Base-by-base conservation (phyloP, 2,888 invertebrate species). In the Sarcophaga carnaria region DNA sequence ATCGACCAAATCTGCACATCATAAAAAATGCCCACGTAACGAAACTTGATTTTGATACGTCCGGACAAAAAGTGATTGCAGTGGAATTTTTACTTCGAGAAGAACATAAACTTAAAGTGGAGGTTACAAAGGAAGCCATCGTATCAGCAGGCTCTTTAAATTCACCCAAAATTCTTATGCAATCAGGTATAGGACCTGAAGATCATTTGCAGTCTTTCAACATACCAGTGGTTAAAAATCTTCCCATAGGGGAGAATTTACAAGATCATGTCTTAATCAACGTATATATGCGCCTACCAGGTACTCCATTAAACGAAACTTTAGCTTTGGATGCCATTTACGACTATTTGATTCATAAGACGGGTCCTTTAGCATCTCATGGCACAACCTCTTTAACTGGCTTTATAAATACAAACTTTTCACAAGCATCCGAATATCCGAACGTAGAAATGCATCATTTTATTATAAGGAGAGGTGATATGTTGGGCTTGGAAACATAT, bases 241-340 rank as follows among this genome's bases (percentile, higher is more conserved):
- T 91, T 6, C 83, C 80, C 1, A 96, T 97, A 0, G 96, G 96
- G 3, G 94, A 96, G 88, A 96, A 97, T 90, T 93, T 97, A 0
- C 96, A 97, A 92, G 97, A 97, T 90, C 97, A 97, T 91, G 95
- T 96, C 25, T 95, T 95, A 0, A 94, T 95, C 2, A 88, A 89
- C 25, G 10, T 90, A 6, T 80, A 90, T 20, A 87, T 90, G 3
- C 88, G 89, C 67, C 93, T 95, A 89, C 25, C 77, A 0, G 83
- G 37, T 37, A 8, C 37, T 37, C 37, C 37, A 37, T 10, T 37
- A 37, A 37, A 90, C 92, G 4, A 93, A 92, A 88, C 91, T 92
- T 86, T 89, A 3, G 12, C 82, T 0, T 62, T 91, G 0, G 90
- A 91, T 63, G 87, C 69, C 11, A 85, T 89, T 3, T 91, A 90